Percentiles rank a stretch among this genome's conserved stretches.
Evolutionary conservation across 2,797 vertebrate genomes (phyloP).

Genomic region (Pseudochirops corinnae): DNA sequence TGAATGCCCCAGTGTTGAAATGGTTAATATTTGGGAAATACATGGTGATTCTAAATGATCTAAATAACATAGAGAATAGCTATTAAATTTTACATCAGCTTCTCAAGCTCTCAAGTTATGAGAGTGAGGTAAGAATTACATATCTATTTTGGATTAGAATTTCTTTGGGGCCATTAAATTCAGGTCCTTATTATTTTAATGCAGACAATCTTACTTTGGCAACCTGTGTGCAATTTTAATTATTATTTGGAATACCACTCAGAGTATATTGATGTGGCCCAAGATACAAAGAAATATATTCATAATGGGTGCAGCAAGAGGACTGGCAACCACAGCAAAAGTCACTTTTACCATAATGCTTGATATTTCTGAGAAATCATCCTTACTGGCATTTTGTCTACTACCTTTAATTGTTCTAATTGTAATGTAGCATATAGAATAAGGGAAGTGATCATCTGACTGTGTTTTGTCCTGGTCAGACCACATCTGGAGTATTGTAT

Average conservation of each 20-base stretch:
- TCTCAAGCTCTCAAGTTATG: constrained; percentile 34
- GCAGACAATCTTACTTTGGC: constrained; percentile 82
- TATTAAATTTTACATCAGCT: neutral
- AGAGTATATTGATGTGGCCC: constrained; percentile 68
- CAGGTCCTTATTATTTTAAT: constrained; percentile 76
- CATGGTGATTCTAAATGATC: constrained; percentile 33
- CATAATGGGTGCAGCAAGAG: constrained; percentile 57
- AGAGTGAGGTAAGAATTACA: constrained; percentile 56
- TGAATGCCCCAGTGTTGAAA: neutral
- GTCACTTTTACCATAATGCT: constrained; percentile 51
- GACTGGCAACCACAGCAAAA: constrained; percentile 67
- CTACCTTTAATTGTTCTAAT: constrained; percentile 62
- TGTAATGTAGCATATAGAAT: neutral
- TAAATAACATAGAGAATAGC: constrained; percentile 21
- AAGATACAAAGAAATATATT: constrained; percentile 70
- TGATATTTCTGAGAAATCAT: constrained; percentile 71
- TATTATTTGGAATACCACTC: constrained; percentile 78
- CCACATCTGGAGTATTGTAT: neutral
- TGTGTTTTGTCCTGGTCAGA: neutral
- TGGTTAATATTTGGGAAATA: neutral
- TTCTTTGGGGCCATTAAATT: constrained; percentile 68
- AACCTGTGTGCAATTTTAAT: constrained; percentile 71
- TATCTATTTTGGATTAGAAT: constrained; percentile 69
- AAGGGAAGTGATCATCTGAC: neutral
- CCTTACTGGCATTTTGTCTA: constrained; percentile 33